phyloP scores from a whole-genome alignment of 2,888 invertebrate species.

The Ichneumon xanthorius region DNA sequence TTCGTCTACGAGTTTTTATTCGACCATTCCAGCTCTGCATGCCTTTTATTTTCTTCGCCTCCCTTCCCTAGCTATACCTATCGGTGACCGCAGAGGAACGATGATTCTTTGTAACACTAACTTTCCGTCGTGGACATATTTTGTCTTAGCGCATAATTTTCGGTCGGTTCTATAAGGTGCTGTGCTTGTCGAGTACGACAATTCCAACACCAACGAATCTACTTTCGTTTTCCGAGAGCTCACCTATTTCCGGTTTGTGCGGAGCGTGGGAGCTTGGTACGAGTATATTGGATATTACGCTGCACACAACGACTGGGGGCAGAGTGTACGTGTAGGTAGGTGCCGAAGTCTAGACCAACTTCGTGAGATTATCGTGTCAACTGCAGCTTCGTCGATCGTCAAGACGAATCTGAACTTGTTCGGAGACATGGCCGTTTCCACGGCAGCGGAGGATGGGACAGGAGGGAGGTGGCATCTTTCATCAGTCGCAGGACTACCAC shows the following conservation, averaged over 20 bases:
- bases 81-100: background rate
- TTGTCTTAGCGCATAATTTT: conserved; percentile 1
- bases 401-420: conserved; percentile 10
- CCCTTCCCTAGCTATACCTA: no score
- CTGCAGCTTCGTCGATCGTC: conserved; percentile 37
- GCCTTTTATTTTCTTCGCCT: no score
- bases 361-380: conserved; percentile 50
- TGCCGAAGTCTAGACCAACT: conserved; percentile 31
- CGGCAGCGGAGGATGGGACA: conserved; percentile 1
- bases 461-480: conserved; percentile 35
- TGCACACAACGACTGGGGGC: background rate
- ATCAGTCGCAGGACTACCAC: conserved; percentile 53
- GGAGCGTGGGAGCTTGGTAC: background rate
- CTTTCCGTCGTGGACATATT: background rate
- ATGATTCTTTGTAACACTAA: background rate
- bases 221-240: background rate
- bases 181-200: no score
- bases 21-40: no score
- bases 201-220: background rate
- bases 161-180: no score
- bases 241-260: conserved; percentile 13
- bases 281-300: background rate
- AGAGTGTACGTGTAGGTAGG: background rate
- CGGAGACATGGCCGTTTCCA: conserved; percentile 31
- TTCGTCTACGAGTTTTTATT: no score